Percentiles rank a stretch among this genome's conserved stretches.
Evolutionary conservation across 2,113 vertebrate genomes (phyloP).

Genomic region (Gobiocypris rarus): DNA sequence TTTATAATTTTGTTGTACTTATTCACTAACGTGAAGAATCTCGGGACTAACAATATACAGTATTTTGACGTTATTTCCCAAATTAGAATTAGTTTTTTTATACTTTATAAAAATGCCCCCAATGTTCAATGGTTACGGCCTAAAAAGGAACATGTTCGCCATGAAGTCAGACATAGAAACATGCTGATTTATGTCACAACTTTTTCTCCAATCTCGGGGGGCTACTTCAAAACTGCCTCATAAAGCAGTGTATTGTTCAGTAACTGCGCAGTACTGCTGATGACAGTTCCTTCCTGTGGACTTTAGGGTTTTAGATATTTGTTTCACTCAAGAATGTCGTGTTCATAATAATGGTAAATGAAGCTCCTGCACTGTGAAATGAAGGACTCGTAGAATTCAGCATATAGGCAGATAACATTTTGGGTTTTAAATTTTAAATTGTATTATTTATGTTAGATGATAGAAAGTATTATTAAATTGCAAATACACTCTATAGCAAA

Average conservation of each 20-base stretch:
- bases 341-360: background rate
- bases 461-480: background rate
- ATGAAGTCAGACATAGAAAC: background rate
- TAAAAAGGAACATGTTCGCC: background rate
- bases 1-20: too few species aligned
- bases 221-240: background rate
- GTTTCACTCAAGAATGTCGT: conserved; percentile 2
- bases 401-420: background rate
- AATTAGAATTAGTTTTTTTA: too few species aligned
- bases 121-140: too few species aligned
- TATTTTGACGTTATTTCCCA: too few species aligned
- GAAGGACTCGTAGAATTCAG: background rate
- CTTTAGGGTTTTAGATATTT: background rate
- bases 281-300: conserved; percentile 8
- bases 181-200: conserved; percentile 4
- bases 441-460: background rate
- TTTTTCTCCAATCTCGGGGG: background rate
- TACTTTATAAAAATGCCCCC: too few species aligned
- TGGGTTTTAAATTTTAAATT: conserved; percentile 12
- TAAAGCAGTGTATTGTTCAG: background rate
- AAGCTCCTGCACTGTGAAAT: conserved; percentile 7
- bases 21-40: too few species aligned
- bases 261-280: background rate
- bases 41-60: too few species aligned
- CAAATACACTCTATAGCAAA: background rate